Evolutionary conservation across 2,797 vertebrate species (phyloP).

Genomic region (Sebastes miniatus): DNA sequence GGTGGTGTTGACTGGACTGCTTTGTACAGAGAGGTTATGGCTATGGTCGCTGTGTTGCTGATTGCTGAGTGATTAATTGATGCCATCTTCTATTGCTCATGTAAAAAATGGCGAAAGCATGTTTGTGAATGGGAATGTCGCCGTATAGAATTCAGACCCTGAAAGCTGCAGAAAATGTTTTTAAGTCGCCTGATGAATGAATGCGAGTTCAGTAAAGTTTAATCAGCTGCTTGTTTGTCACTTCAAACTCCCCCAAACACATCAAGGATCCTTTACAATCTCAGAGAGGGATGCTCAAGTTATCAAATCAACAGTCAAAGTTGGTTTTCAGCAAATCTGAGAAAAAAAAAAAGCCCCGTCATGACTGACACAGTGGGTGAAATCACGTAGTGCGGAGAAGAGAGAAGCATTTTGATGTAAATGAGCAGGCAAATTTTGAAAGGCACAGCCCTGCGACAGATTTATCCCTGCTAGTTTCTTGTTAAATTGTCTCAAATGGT

Average conservation of each 20-base stretch:
- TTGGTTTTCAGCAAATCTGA: background rate
- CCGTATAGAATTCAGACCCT: background rate
- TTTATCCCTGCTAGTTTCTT: constrained; percentile 1
- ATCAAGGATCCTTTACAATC: constrained; percentile 3
- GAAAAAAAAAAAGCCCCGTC: background rate
- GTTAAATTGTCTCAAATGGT: constrained; percentile 5
- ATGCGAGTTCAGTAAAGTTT: constrained; percentile 1
- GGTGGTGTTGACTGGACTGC: background rate
- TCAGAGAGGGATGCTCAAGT: background rate
- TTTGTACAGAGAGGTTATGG: background rate
- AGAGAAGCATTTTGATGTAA: constrained; percentile 8
- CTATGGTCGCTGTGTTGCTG: background rate
- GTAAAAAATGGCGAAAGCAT: background rate
- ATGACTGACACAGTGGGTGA: background rate
- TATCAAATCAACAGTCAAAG: constrained; percentile 4
- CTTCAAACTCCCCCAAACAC: background rate
- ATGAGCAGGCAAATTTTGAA: constrained; percentile 24
- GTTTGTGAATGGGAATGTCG: background rate
- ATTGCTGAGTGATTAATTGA: background rate
- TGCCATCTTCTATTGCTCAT: background rate
- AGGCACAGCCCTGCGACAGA: background rate
- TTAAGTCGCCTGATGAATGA: background rate
- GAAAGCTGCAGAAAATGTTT: background rate
- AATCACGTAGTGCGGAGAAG: background rate
- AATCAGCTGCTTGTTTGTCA: constrained; percentile 9